Base-by-base conservation (phyloP, 2,888 invertebrate genomes). In the Leucoma salicis region DNA sequence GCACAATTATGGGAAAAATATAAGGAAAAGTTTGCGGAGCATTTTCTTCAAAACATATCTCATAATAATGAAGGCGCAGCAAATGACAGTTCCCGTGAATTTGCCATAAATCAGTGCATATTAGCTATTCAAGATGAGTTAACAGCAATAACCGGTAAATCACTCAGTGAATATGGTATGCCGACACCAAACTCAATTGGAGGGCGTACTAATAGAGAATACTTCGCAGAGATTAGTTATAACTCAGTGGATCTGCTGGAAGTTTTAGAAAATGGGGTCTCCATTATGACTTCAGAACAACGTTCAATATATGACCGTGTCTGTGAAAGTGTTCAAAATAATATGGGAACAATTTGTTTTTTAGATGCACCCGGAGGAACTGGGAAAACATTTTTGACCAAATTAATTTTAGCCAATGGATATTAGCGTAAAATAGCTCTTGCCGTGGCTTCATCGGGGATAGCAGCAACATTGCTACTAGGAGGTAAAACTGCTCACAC, bases 261-360 rank as follows among this genome's bases (percentile, higher is more conserved):
- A 46, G 46, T 33, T 27, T 42, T 57, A 52, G 15, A 42, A 47
- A 49, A 39, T 35, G 28, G 12, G 27, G 27, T 44, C 18, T n/a
- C 35, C 10, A 31, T 4, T 0, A 8, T 41, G 11, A 45, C 39
- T 32, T 5, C 11, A 27, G 49, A 39, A 39, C 42, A 42, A 13
- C 14, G 37, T 12, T 12, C 7, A 24, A 24, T 47, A 11, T 51
- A 32, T 42, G 40, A 59, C 38, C 39, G 43, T 14, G 43, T 46
- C 14, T 46, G 32, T 28, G 15, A 18, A 12, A 49, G 46, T 40
- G 45, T 48, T 13, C 6, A 46, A 8, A 49, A 42, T 31, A 10
- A 3, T 31, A 1, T 15, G 15, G 31, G 29, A 12, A 7, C 12
- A 7, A 13, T 29, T 2, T 2, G 12, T 3, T 29, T 29, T 7